Evolutionary conservation across 2,797 vertebrate genomes (phyloP), one percentile per base, ranked within the genome.

Genomic region (Phataginus tetradactyla): DNA sequence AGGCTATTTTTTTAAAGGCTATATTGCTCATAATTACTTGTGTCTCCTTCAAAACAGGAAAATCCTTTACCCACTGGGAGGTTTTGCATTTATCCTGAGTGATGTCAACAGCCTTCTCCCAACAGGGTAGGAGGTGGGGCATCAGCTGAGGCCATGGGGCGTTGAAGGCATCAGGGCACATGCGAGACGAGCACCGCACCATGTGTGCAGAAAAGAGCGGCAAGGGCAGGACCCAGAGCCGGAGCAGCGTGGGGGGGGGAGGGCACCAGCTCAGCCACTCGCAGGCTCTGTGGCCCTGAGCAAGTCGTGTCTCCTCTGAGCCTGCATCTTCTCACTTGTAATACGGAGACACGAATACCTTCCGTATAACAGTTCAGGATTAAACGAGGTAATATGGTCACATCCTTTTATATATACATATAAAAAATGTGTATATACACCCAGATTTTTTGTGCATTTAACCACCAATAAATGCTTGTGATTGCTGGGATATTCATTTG

Each of bases 161-260:
- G 27, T 23, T 18, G 2, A 20, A 51, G 27, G 29, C 27, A 15
- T 13, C 15, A 29, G 34, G 72, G 29, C 21, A 37, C 14, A 61
- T 42, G 18, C 18, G 2, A n/a, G 15, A 9, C 6, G 68, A 10
- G 2, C 5, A 0, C 37, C 9, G 27, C 17, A 0, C 17, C 53
- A 23, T 4, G 3, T 39, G 37, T 53, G 49, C 42, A 4, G 53
- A 39, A 7, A 14, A 6, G 1, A 27, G 17, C 1, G 10, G 42
- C 12, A 5, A 49, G 64, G 77, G 37, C 32, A 45, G 64, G 21
- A 29, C 34, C 53, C 3, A 6, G 72, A 9, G 63, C 51, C 39
- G 23, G 39, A 17, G 11, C 8, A 0, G 3, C 1, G 2, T 25
- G 2, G 18, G 2, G 12, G 25, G 2, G 18, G 2, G 12, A 20